Conservation (phyloP, 2,888 invertebrate genomes). For the Axea sp. region DNA sequence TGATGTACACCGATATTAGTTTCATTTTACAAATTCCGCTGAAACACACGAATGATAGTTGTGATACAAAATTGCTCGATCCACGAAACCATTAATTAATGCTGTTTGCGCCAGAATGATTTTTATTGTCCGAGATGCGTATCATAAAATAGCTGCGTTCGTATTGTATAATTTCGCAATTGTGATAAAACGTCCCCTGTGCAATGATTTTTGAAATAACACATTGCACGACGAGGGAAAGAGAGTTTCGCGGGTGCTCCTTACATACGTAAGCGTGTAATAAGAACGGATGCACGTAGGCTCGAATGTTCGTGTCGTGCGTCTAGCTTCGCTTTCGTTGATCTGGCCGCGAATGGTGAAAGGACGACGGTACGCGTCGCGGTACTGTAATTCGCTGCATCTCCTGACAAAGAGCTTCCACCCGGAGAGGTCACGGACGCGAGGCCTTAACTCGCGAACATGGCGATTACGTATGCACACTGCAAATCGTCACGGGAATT, state of each 20-base stretch:
- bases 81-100: too few relatives aligned
- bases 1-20: too few relatives aligned
- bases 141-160: constrained; percentile 13
- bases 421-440: constrained; percentile 58
- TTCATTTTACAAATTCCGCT: too few relatives aligned
- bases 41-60: constrained; percentile 8
- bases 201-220: constrained; percentile 47
- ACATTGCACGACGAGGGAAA: constrained; percentile 37
- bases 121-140: constrained; percentile 17
- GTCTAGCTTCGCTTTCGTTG: constrained; percentile 47
- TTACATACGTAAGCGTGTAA: constrained; percentile 37
- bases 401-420: constrained; percentile 49
- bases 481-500: constrained; percentile 59
- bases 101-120: not conserved
- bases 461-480: constrained; percentile 58
- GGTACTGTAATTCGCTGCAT: constrained; percentile 42
- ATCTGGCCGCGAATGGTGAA: constrained; percentile 49
- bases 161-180: constrained; percentile 33
- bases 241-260: constrained; percentile 37
- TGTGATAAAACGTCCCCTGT: constrained; percentile 42
- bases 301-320: constrained; percentile 17
- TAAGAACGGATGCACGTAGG: constrained; percentile 36
- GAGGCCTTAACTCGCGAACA: constrained; percentile 41
- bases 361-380: constrained; percentile 36
- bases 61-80: not conserved